Conservation (phyloP, 2,888 invertebrate species). For the Synergus itoensis region DNA sequence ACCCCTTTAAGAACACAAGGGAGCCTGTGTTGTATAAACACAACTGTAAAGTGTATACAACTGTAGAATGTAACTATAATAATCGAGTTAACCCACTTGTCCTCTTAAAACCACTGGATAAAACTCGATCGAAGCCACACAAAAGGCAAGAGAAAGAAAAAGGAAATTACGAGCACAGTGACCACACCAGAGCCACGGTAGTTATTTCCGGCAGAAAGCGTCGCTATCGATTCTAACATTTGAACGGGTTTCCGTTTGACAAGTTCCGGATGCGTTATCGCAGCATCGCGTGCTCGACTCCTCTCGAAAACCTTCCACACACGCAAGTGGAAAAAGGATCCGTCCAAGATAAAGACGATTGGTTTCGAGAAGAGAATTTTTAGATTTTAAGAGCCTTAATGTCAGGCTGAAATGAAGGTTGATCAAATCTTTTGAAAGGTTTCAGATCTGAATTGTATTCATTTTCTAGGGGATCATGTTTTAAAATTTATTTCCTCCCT, state of each 20-base stretch:
- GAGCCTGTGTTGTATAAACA: neutral
- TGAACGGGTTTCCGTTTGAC: constrained; percentile 21
- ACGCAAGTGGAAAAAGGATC: constrained; percentile 15
- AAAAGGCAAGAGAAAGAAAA: constrained; percentile 7
- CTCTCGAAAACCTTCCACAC: constrained; percentile 4
- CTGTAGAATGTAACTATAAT: constrained; percentile 20
- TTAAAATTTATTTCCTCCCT: neutral
- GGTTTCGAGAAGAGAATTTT: constrained; percentile 34
- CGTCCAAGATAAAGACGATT: constrained; percentile 15
- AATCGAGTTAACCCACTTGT: constrained; percentile 35
- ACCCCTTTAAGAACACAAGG: neutral
- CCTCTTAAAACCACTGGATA: neutral
- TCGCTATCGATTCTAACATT: constrained; percentile 27
- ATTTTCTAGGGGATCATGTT: neutral
- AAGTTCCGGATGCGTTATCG: constrained; percentile 37
- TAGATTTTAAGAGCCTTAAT: neutral
- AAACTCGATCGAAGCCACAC: neutral
- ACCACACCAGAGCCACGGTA: constrained; percentile 26
- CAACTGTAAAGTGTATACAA: neutral
- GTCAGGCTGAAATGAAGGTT: neutral
- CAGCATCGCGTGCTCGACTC: constrained; percentile 19
- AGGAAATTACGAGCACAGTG: constrained; percentile 12
- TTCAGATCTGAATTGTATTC: neutral
- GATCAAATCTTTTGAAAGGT: neutral
- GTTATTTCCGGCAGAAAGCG: constrained; percentile 38